Evolutionary conservation across 1,140 invertebrate genomes (phyloP).

Genomic region (Trichogramma pretiosum): DNA sequence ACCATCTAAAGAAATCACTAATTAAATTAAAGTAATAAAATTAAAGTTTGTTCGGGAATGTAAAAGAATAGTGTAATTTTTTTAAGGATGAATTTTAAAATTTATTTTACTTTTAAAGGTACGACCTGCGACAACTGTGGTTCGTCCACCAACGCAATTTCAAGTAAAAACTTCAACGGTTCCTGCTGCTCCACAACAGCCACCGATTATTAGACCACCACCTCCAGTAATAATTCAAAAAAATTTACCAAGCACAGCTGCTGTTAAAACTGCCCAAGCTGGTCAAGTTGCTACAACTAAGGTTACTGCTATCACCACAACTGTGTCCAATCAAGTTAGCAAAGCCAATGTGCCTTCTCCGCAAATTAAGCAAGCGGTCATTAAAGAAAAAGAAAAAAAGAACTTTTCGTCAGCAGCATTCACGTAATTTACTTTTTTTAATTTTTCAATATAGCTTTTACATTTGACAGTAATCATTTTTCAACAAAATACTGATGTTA

Average conservation of each 20-base stretch:
- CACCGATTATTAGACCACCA: slow-evolving; percentile 3
- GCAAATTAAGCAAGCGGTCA: slow-evolving; percentile 36
- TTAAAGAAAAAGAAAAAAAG: slow-evolving; percentile 62
- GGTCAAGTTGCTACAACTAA: slow-evolving; percentile 18
- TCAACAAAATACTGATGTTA: no score
- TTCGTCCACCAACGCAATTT: slow-evolving; percentile 31
- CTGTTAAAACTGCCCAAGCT: background rate
- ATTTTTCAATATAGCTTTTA: background rate
- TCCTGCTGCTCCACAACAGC: background rate
- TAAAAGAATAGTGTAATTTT: background rate
- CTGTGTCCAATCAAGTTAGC: slow-evolving; percentile 33
- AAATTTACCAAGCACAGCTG: background rate
- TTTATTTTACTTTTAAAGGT: slow-evolving; percentile 18
- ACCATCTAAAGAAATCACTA: no score
- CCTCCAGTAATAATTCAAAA: background rate
- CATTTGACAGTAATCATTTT: background rate
- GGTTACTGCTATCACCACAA: slow-evolving; percentile 35
- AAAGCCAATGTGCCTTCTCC: slow-evolving; percentile 45
- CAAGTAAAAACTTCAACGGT: slow-evolving; percentile 36
- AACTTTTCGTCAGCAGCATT: slow-evolving; percentile 49
- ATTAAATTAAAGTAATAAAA: no score
- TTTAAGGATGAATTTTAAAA: background rate
- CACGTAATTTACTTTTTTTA: slow-evolving; percentile 31
- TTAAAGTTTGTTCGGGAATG: no score
- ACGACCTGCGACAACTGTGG: slow-evolving; percentile 25